Evolutionary conservation across 2,888 invertebrate species (phyloP), one percentile per base, ranked within the genome.

Genomic region (Eucriotettix oculatus): DNA sequence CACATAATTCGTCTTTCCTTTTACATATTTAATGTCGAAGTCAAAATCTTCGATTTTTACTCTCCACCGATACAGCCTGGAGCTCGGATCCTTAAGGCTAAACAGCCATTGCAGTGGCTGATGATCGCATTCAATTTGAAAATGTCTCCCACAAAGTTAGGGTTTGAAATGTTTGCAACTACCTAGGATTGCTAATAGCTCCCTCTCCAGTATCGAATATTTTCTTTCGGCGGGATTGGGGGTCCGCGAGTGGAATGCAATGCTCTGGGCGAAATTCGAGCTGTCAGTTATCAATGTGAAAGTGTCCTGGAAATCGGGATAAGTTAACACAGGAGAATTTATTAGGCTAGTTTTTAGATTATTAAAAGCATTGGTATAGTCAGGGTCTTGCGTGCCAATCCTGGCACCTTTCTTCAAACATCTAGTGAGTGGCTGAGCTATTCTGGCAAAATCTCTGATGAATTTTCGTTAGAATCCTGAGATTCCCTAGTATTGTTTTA

Each of bases 161-260:
- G 52, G 11, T 16, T 48, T 40, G 42, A 60, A 60, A 10, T 56
- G 48, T 40, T 60, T 56, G 41, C 48, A 56, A 9, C 9, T 48
- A 10, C 41, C 40, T 1, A 57, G 7, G 3, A 60, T 57, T 3
- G 60, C 56, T 1, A 57, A 7, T 12, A 56, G 10, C 16, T 60
- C 60, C 41, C 57, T 56, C 12, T 60, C 57, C 10, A 60, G 56
- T 9, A 10, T 11, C 10, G 42, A 16, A 40, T 60, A 60, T n/a
- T 48, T 52, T 54, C 40, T 56, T 53, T 66, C 65, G 12, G 62
- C 58, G 10, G 52, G 54, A 41, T 61, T 66, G 29, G 66, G 60
- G 10, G 66, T 62, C 11, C 61, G 61, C 42, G 62, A 64, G 48
- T 63, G 11, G 2, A 16, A 57, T 3, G 43, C 57, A 16, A 57